A percentile compares a stretch with the other conserved stretches of the same genome.
Conservation (phyloP, 2,888 invertebrate genomes). For the Alviniconcha strummeri region DNA sequence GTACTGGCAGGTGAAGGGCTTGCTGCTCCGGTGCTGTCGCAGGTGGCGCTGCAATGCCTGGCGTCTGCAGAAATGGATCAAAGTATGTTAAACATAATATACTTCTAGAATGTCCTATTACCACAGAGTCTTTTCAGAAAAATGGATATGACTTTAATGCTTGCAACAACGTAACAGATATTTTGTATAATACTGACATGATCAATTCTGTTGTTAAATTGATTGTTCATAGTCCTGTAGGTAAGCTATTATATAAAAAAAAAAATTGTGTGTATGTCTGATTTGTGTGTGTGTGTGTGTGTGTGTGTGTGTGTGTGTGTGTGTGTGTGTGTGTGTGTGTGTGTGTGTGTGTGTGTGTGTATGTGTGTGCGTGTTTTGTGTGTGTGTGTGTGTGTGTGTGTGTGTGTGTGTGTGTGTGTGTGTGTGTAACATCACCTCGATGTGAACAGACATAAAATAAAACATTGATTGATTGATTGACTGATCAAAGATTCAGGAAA, state of each 20-base stretch:
- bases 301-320: neutral
- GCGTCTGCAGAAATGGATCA: conserved; percentile 49
- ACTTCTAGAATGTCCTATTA: no score
- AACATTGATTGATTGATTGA: no score
- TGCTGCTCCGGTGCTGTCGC: conserved; percentile 60
- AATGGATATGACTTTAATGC: neutral
- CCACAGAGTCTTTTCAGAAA: neutral
- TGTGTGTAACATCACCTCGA: neutral
- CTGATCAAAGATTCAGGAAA: no score
- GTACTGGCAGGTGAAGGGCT: conserved; percentile 64
- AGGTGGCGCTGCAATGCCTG: conserved; percentile 66
- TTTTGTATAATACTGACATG: no score
- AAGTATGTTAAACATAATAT: no score
- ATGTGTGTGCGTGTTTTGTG: neutral
- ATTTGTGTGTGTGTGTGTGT: neutral
- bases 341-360: neutral
- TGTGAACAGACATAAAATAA: neutral
- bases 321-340: neutral
- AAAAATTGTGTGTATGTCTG: neutral
- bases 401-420: neutral
- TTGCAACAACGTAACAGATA: neutral
- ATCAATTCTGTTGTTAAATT: no score
- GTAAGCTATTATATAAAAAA: no score
- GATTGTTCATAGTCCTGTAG: no score
- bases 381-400: neutral